phyloP scores from a whole-genome alignment of 2,797 vertebrate species.

The Nannoperca australis region DNA sequence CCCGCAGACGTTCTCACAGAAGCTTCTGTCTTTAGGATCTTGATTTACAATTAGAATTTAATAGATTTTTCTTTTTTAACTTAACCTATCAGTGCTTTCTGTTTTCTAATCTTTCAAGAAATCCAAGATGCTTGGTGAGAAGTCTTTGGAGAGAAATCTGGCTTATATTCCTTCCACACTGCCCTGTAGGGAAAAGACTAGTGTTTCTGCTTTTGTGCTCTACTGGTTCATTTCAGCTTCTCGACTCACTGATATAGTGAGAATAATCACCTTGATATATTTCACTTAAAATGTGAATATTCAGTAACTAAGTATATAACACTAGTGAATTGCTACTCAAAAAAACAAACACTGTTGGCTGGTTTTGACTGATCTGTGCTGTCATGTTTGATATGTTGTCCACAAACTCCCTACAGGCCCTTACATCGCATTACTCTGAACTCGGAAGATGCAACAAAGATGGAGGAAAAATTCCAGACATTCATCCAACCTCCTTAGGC shows the following conservation, averaged over 20 bases:
- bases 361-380: not conserved
- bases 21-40: conserved; percentile 1
- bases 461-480: conserved; percentile 51
- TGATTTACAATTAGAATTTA: conserved; percentile 9
- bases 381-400: not conserved
- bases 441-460: conserved; percentile 8
- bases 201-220: not conserved
- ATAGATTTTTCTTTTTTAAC: not conserved
- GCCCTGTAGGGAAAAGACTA: not conserved
- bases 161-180: not conserved
- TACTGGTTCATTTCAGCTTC: not conserved
- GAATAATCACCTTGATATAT: not conserved
- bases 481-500: conserved; percentile 40
- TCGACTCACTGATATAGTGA: not conserved
- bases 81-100: not conserved
- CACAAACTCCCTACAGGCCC: not conserved
- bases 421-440: conserved; percentile 1
- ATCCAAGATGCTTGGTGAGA: not conserved
- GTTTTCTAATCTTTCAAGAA: not conserved
- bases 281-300: not conserved
- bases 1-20: conserved; percentile 15
- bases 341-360: not conserved
- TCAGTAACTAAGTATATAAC: not conserved
- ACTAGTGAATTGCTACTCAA: not conserved
- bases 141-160: conserved; percentile 14